A percentile compares a stretch with the other conserved stretches of the same genome.
Conservation (phyloP, 2,797 vertebrate genomes). For the Buphagus erythrorhynchus region DNA sequence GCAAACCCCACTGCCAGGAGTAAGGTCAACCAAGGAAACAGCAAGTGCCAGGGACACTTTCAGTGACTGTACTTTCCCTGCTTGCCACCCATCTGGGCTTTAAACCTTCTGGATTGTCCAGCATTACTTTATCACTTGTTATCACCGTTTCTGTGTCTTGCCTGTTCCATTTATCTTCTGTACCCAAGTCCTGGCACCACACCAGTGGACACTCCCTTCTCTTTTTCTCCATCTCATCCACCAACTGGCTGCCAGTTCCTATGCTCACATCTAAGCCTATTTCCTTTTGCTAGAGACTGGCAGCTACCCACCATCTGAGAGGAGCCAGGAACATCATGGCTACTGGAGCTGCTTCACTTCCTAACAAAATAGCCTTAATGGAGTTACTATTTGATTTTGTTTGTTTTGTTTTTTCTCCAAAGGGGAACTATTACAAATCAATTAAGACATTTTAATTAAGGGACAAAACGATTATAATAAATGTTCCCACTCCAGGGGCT, state of each 20-base stretch:
- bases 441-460: slow-evolving; percentile 63
- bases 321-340: slow-evolving; percentile 22
- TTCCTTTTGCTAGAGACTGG: slow-evolving; percentile 30
- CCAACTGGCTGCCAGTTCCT: not conserved
- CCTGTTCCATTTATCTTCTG: not conserved
- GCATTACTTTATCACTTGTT: not conserved
- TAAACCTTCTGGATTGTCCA: not conserved
- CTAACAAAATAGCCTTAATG: slow-evolving; percentile 55
- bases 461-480: slow-evolving; percentile 24
- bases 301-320: slow-evolving; percentile 8
- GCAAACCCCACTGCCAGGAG: not conserved
- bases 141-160: not conserved
- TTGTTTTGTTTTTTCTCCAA: slow-evolving; percentile 17
- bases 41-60: not conserved
- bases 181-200: not conserved
- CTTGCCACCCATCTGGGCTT: not conserved
- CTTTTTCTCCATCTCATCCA: not conserved
- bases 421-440: slow-evolving; percentile 49
- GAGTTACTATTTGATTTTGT: slow-evolving; percentile 55
- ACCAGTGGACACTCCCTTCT: not conserved
- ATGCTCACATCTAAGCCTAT: not conserved
- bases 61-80: not conserved
- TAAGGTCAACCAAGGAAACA: not conserved
- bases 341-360: not conserved
- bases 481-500: not conserved